Conservation (phyloP, 2,113 vertebrate species). For the Pseudopodoces humilis region DNA sequence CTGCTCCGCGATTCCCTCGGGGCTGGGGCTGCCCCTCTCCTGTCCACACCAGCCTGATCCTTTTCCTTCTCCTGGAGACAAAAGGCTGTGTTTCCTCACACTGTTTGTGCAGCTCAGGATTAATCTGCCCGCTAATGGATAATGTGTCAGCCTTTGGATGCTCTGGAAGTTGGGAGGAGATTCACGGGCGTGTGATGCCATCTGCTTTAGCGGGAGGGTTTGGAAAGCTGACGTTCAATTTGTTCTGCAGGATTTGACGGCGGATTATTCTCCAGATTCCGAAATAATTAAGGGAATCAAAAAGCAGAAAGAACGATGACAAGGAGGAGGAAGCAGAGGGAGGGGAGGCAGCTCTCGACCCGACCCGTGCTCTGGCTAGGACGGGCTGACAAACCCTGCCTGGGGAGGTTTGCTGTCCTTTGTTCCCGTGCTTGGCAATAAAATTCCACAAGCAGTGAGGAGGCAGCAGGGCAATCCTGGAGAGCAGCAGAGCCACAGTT, state of each 20-base stretch:
- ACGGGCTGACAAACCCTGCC: neutral
- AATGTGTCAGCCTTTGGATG: constrained; percentile 81
- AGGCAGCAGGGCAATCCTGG: neutral
- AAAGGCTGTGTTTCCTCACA: constrained; percentile 53
- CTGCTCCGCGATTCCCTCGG: neutral
- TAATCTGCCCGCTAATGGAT: constrained; percentile 81
- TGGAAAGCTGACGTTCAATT: constrained; percentile 81
- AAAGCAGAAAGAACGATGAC: constrained; percentile 19
- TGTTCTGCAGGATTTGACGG: constrained; percentile 76
- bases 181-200: constrained; percentile 78
- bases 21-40: constrained; percentile 45
- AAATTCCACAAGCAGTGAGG: neutral
- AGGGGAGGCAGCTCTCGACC: neutral
- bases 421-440: neutral
- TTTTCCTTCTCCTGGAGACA: constrained; percentile 50
- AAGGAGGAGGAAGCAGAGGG: neutral
- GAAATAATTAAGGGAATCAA: constrained; percentile 80
- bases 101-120: constrained; percentile 72
- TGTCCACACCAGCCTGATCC: neutral
- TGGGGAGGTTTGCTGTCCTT: neutral
- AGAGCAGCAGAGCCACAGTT: neutral
- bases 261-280: constrained; percentile 82
- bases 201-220: constrained; percentile 78
- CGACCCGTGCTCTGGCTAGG: neutral
- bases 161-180: constrained; percentile 77